Conservation (phyloP, 2,888 invertebrate genomes). For the Zygothrica quintamaculata region DNA sequence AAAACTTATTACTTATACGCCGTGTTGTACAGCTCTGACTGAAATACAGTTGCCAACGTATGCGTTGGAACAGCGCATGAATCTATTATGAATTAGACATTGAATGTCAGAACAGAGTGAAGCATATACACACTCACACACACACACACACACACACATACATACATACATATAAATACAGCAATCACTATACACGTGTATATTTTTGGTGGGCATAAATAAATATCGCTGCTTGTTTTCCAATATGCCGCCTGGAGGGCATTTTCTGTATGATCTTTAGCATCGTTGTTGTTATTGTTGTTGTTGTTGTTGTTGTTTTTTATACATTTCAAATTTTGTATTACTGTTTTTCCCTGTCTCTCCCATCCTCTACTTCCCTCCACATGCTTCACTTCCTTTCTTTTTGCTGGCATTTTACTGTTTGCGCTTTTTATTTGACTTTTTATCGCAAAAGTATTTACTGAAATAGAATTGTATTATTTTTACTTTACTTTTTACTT, state of each 20-base stretch:
- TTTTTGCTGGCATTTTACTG: too few species aligned
- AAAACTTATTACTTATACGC: conserved; percentile 81
- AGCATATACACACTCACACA: conserved; percentile 27
- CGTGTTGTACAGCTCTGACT: conserved; percentile 47
- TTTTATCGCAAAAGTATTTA: too few species aligned
- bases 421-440: too few species aligned
- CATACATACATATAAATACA: conserved; percentile 7
- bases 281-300: too few species aligned
- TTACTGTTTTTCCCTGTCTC: neutral
- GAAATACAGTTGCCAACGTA: conserved; percentile 28
- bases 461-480: too few species aligned
- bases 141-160: conserved; percentile 21
- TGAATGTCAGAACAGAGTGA: conserved; percentile 66
- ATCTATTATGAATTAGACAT: conserved; percentile 81
- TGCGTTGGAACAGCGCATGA: conserved; percentile 56
- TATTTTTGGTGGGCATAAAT: conserved; percentile 57
- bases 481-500: too few species aligned
- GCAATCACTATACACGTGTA: conserved; percentile 11
- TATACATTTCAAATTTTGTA: conserved; percentile 1
- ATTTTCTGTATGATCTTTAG: conserved; percentile 48
- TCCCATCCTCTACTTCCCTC: too few species aligned
- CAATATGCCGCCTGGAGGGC: conserved; percentile 66
- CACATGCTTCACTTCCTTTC: too few species aligned
- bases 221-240: conserved; percentile 60
- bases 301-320: neutral